Base-by-base conservation (phyloP, 2,113 vertebrate genomes). In the Mastomys coucha region DNA sequence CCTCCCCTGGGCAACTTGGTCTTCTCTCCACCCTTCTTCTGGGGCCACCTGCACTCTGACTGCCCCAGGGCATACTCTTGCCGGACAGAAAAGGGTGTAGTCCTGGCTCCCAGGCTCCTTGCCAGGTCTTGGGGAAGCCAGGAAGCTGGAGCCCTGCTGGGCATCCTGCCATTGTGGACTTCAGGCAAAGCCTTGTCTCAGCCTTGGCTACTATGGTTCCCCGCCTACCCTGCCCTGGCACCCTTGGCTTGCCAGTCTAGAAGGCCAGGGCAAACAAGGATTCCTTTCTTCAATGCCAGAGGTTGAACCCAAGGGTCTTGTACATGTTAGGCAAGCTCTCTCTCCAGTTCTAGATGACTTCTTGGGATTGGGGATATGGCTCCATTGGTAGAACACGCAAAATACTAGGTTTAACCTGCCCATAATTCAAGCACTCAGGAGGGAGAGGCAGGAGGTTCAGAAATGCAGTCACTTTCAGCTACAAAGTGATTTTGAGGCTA, bases 121-220 rank as follows among this genome's bases (percentile, higher is more conserved):
- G 53, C 77, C 93, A 87, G 88, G 72, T 82, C 85, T 80, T 14
- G n/a, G 88, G 96, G 93, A 95, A 92, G 88, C 84, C 14, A 0
- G 89, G 91, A 90, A 72, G 91, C 84, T 86, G 84, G 75, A 70
- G 33, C 90, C 87, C 60, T 77, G 80, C 95, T 93, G 93, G 97
- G 97, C 96, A 95, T 95, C 67, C 95, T 97, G 97, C 97, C 97
- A 94, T 20, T 49, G 70, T 80, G 73, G 77, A 88, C 53, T 67
- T 49, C 49, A 31, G 95, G 97, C 96, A 96, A 96, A 97, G 97
- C 85, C 56, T 93, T 90, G 90, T 96, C 58, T 95, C 81, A 72
- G 78, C 49, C n/a, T 78, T 53, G 93, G 91, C 80, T 94, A 92
- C 69, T 45, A 84, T 80, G 69, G 63, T n/a, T 39, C 42, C 89